Evolutionary conservation across 2,888 invertebrate species (phyloP).

Genomic region (Hirtodrosophila cameraria): DNA sequence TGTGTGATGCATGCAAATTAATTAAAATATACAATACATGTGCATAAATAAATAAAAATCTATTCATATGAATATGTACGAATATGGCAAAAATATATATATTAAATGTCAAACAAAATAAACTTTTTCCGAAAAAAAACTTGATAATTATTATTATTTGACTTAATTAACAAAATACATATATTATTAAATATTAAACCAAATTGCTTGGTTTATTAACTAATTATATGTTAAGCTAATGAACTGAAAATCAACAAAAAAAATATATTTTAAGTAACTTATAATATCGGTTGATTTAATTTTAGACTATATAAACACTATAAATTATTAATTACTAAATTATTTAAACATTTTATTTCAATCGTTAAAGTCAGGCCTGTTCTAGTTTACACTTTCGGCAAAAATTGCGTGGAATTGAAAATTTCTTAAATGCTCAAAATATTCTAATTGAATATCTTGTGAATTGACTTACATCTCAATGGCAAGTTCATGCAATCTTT

Average conservation of each 20-base stretch:
- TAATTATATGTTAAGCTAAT: constrained; percentile 55
- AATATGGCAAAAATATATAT: background rate
- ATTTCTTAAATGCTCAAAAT: too few species aligned
- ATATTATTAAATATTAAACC: constrained; percentile 41
- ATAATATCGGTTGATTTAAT: too few species aligned
- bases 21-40: constrained; percentile 41
- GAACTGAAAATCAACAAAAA: constrained; percentile 20
- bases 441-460: too few species aligned
- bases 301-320: too few species aligned
- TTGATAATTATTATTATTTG: constrained; percentile 42
- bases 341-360: too few species aligned
- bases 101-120: constrained; percentile 7
- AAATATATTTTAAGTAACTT: background rate
- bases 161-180: constrained; percentile 33
- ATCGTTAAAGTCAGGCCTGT: too few species aligned
- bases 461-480: too few species aligned
- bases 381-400: too few species aligned
- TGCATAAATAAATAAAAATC: constrained; percentile 1
- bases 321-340: too few species aligned
- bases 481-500: too few species aligned
- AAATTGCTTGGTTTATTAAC: constrained; percentile 24
- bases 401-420: too few species aligned
- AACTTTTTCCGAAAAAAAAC: constrained; percentile 4
- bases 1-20: constrained; percentile 57
- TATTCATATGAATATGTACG: background rate